phyloP scores from a whole-genome alignment of 2,888 invertebrate genomes.

The Lasioglossum oenotherae region DNA sequence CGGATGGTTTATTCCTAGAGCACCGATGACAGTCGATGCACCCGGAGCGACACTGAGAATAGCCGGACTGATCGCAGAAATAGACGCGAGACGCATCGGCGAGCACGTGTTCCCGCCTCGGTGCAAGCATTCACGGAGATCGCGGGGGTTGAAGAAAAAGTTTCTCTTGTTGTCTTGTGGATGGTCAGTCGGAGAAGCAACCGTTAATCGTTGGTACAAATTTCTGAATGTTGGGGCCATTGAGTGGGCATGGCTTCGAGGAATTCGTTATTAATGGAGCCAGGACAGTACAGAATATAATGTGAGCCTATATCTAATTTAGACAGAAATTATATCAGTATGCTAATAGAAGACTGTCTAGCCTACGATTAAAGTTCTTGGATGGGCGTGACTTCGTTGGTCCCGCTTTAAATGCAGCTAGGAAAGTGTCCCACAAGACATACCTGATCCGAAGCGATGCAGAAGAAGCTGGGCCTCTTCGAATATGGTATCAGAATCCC shows the following conservation, averaged over 20 bases:
- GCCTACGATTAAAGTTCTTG: neutral
- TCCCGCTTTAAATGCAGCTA: neutral
- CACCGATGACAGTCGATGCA: conserved; percentile 61
- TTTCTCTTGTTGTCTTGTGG: neutral
- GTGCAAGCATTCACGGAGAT: neutral
- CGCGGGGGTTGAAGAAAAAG: neutral
- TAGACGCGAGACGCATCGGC: conserved; percentile 43
- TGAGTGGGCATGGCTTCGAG: neutral
- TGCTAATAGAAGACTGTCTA: neutral
- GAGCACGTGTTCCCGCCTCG: conserved; percentile 44
- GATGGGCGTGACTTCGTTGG: neutral
- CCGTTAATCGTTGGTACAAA: neutral
- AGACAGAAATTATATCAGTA: neutral
- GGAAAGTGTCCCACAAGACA: neutral
- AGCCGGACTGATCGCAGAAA: conserved; percentile 52
- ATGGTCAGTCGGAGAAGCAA: neutral
- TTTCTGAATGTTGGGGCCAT: neutral
- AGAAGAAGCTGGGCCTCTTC: neutral
- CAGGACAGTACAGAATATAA: no score
- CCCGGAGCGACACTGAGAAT: conserved; percentile 55
- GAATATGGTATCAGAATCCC: neutral
- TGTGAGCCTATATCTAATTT: no score
- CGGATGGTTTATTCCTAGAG: conserved; percentile 61
- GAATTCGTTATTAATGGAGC: neutral
- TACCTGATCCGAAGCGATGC: neutral